Evolutionary conservation across 92 coral and sea anemone genomes (phyloP).

Genomic region (Phenganax stokvisi): DNA sequence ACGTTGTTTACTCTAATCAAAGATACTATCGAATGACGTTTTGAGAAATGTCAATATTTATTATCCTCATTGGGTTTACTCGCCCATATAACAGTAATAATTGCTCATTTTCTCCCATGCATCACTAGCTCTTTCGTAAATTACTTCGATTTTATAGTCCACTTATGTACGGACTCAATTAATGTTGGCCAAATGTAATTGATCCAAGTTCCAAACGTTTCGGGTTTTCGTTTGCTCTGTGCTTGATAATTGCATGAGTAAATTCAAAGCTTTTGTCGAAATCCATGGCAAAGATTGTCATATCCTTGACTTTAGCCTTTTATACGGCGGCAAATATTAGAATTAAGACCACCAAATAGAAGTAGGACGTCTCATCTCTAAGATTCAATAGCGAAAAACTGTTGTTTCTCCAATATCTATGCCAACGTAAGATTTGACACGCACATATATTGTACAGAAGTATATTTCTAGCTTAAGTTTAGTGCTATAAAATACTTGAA

Average conservation of each 20-base stretch:
- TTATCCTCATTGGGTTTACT: conserved; percentile 31
- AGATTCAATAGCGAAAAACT: no score
- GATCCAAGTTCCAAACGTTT: no score
- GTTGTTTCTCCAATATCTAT: no score
- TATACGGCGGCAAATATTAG: no score
- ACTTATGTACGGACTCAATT: background rate
- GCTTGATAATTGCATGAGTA: background rate
- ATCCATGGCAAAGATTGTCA: background rate
- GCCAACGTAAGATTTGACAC: no score
- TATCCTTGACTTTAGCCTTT: background rate
- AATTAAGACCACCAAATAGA: no score
- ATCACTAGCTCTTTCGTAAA: background rate
- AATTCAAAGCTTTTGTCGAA: background rate
- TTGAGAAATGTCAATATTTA: conserved; percentile 36
- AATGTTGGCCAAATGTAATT: background rate
- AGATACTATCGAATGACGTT: conserved; percentile 26
- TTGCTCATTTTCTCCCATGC: conserved; percentile 11
- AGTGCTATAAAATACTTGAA: no score
- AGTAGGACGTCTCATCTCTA: no score
- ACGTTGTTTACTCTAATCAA: conserved; percentile 29
- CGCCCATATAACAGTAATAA: conserved; percentile 14
- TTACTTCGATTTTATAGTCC: background rate
- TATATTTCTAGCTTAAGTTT: no score
- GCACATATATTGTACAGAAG: no score
- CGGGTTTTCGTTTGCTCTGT: no score